Evolutionary conservation across 2,888 invertebrate genomes (phyloP).

Genomic region (Leucoma salicis): DNA sequence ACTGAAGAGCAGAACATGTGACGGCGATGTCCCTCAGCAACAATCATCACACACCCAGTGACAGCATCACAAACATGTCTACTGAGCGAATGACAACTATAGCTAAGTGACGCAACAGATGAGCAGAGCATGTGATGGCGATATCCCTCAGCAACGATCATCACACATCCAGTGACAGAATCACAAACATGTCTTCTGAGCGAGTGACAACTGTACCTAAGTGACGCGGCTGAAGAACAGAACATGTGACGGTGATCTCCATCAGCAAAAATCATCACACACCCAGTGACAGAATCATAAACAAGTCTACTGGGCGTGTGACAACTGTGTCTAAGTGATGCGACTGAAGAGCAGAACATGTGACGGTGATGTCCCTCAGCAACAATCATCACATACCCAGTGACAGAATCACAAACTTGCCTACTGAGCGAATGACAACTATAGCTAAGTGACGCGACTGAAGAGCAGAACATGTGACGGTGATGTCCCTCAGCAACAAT

Average conservation of each 20-base stretch:
- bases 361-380: neutral
- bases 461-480: neutral
- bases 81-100: slow-evolving; percentile 10
- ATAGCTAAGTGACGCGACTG: neutral
- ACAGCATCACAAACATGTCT: slow-evolving; percentile 11
- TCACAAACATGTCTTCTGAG: slow-evolving; percentile 7
- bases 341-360: slow-evolving; percentile 1
- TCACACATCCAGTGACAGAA: slow-evolving; percentile 3
- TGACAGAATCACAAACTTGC: neutral
- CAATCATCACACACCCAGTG: slow-evolving; percentile 15
- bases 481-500: slow-evolving; percentile 4
- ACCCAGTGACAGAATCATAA: slow-evolving; percentile 16
- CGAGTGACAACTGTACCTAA: neutral
- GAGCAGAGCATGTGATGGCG: neutral
- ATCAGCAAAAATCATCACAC: slow-evolving; percentile 8
- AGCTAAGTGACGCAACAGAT: neutral
- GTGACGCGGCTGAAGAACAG: neutral
- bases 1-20: neutral
- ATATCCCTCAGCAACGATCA: neutral
- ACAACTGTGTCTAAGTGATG: slow-evolving; percentile 4
- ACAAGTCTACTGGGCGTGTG: slow-evolving; percentile 17
- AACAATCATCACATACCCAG: slow-evolving; percentile 10
- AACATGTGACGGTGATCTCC: neutral
- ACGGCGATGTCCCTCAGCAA: neutral
- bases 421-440: neutral